Evolutionary conservation across 2,797 vertebrate species (phyloP).

Genomic region (Hylomyscus alleni): DNA sequence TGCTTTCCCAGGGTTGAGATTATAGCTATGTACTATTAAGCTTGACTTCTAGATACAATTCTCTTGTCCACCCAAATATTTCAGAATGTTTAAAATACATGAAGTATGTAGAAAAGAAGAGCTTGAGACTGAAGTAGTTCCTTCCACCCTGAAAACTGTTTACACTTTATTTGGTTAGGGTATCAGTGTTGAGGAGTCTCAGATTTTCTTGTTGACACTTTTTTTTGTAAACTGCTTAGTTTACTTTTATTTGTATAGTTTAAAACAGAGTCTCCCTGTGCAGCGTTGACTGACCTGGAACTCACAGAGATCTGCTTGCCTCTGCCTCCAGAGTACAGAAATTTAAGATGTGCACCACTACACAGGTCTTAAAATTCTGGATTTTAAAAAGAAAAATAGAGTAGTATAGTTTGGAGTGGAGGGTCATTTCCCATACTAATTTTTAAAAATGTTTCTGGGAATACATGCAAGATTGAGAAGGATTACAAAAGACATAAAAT

Average conservation of each 20-base stretch:
- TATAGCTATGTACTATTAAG: neutral
- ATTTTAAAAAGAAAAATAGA: conserved; percentile 34
- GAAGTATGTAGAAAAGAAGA: neutral
- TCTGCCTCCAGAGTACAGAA: neutral
- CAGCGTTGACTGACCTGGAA: neutral
- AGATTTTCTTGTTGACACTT: neutral
- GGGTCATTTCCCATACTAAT: conserved; percentile 24
- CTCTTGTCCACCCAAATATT: conserved; percentile 12
- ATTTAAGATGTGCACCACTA: neutral
- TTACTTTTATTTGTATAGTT: neutral
- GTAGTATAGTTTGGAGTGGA: conserved; percentile 7
- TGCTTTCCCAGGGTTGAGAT: neutral
- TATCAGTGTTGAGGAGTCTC: neutral
- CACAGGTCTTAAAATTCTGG: neutral
- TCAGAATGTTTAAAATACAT: neutral
- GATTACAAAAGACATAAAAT: conserved; percentile 7
- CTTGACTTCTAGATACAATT: neutral
- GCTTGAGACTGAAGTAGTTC: neutral
- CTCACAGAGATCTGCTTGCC: neutral
- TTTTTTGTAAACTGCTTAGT: neutral
- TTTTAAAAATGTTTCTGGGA: conserved; percentile 21
- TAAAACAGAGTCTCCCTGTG: too few species aligned
- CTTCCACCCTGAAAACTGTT: neutral
- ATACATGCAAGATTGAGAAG: neutral
- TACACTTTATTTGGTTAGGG: neutral